Base-by-base conservation (phyloP, 2,888 invertebrate species). In the Microchrysa polita region DNA sequence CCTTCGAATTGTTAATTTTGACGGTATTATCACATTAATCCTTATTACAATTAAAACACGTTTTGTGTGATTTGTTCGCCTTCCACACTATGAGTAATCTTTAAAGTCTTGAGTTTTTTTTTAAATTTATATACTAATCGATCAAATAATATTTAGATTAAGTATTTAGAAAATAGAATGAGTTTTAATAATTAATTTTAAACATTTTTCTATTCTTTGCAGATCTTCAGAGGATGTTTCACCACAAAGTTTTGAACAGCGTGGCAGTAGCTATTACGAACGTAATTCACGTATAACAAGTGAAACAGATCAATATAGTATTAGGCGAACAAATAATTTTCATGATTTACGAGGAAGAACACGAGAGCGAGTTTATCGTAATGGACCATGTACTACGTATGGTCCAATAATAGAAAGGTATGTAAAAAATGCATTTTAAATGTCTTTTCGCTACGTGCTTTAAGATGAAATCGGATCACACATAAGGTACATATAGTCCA, bases 171-270 rank as follows among this genome's bases (percentile, higher is more conserved):
- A 7, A 5, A 34, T 34, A 34, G 7, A 34, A 34, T 5, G 4
- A 34, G 4, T 7, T 34, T 2, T 34, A 16, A 52, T 52, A 10
- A 10, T 55, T 55, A 55, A 4, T 48, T 12, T 7, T 48, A 4
- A 7, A 34, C 27, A 18, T 18, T 14, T 20, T 44, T 60, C 27
- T 23, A 27, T 60, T 60, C 48, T n/a, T 80, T 81, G 23, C 80
- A 85, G 85, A 83, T 85, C 85, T 82, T 83, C 85, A 80, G 85
- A 85, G 80, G 85, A 85, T 80, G 81, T 82, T 77, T 81, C 82
- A 82, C 83, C 85, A 81, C 84, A 84, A 80, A 84, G 82, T 79
- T 84, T 83, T 79, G 81, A 83, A 80, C 84, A 84, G 80, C 81
- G 84, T 80, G 83, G 84, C 77, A 81, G 81, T 80, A 80, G 79